A percentile compares a stretch with the other conserved stretches of the same genome.
Evolutionary conservation across 2,888 invertebrate species (phyloP).

Genomic region (Podabrus alpinus): DNA sequence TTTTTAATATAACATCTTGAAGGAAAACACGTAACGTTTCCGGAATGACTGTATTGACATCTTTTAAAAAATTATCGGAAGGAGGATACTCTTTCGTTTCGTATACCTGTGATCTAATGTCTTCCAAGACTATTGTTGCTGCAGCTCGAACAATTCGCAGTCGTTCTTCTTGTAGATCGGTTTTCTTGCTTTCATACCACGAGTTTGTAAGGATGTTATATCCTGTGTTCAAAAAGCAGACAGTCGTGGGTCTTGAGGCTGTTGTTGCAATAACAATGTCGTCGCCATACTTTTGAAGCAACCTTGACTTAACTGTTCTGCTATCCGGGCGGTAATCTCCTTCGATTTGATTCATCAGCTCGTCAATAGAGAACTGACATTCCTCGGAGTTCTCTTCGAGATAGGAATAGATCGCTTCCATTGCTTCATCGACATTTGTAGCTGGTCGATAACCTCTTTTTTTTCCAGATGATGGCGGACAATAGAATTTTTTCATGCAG

Average conservation of each 20-base stretch:
- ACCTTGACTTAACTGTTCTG: not conserved
- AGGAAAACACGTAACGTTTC: too few relatives aligned
- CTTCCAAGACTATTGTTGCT: too few relatives aligned
- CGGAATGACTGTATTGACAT: too few relatives aligned
- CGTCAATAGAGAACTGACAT: not conserved
- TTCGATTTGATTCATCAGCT: not conserved
- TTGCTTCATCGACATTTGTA: not conserved
- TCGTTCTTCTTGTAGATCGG: not conserved
- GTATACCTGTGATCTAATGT: too few relatives aligned
- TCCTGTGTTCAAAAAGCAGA: not conserved
- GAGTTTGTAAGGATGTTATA: not conserved
- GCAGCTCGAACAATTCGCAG: too few relatives aligned
- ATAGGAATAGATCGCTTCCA: not conserved
- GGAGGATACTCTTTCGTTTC: too few relatives aligned
- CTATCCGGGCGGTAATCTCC: not conserved
- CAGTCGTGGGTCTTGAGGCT: not conserved
- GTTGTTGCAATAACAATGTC: not conserved
- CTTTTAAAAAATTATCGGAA: too few relatives aligned
- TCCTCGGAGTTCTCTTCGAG: not conserved
- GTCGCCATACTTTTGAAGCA: not conserved
- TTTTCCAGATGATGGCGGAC: not conserved
- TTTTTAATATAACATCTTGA: too few relatives aligned
- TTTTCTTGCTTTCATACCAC: not conserved
- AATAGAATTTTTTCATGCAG: conserved; percentile 6
- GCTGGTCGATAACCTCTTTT: conserved; percentile 1